Conservation (phyloP, 1,140 invertebrate species). For the Aphaenogaster ashmeadi region DNA sequence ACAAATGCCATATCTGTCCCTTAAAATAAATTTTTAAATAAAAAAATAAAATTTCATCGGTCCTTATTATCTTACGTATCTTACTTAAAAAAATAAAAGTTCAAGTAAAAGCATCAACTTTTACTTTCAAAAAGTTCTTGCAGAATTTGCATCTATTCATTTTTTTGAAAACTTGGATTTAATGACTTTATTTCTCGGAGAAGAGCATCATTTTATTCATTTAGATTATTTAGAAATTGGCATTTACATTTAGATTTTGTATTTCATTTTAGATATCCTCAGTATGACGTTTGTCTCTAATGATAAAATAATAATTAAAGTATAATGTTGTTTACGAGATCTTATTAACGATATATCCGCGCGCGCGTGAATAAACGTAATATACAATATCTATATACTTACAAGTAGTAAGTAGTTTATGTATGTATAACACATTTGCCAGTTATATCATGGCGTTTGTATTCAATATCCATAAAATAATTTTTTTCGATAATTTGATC, state of each 20-base stretch:
- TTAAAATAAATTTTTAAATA: neutral
- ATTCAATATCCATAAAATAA: no score
- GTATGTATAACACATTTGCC: neutral
- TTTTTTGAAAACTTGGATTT: neutral
- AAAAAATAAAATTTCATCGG: neutral
- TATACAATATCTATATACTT: neutral
- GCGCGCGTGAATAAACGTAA: neutral
- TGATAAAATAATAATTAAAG: neutral
- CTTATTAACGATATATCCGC: neutral
- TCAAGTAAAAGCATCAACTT: neutral
- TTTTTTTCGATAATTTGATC: no score
- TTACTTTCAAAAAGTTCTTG: neutral
- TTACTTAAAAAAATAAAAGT: neutral
- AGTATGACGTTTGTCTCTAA: neutral
- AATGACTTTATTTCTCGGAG: conserved; percentile 6
- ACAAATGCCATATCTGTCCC: neutral
- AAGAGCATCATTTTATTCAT: neutral
- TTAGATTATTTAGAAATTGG: conserved; percentile 8
- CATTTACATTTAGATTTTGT: neutral
- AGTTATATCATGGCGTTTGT: no score
- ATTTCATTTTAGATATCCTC: neutral
- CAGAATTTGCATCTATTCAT: neutral
- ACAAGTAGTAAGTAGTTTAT: neutral
- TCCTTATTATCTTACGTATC: no score
- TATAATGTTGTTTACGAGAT: neutral